phyloP scores from a whole-genome alignment of 2,888 invertebrate genomes.

The Drosophila anomalata region DNA sequence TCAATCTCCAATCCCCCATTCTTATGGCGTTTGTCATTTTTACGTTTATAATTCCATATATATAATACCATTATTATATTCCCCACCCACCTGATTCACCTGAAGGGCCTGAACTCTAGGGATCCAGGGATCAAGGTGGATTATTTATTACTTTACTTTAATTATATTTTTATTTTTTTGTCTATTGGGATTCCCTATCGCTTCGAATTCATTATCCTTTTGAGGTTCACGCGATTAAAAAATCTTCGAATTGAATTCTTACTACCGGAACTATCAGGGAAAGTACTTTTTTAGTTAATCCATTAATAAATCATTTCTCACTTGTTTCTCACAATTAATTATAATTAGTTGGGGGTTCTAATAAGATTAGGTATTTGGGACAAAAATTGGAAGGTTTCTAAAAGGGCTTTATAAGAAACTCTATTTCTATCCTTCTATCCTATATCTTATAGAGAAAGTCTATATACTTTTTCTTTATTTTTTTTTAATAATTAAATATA shows the following conservation, averaged over 20 bases:
- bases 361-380: too few relatives aligned
- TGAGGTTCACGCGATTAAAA: background rate
- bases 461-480: too few relatives aligned
- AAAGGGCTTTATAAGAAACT: too few relatives aligned
- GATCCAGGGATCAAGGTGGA: conserved; percentile 24
- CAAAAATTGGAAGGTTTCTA: too few relatives aligned
- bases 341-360: too few relatives aligned
- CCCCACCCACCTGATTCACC: background rate
- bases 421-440: too few relatives aligned
- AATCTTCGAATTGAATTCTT: background rate
- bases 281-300: background rate
- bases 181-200: background rate
- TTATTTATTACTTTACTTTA: background rate
- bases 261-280: background rate
- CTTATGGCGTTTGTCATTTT: background rate
- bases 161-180: background rate
- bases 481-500: background rate
- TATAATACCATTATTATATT: background rate
- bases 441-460: background rate
- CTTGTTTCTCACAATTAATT: too few relatives aligned
- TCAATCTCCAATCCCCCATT: conserved; percentile 1
- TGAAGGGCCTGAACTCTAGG: conserved; percentile 1
- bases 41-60: background rate
- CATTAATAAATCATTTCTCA: too few relatives aligned
- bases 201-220: background rate